A percentile compares a stretch with the other conserved stretches of the same genome.
Evolutionary conservation across 2,113 vertebrate genomes (phyloP).

Genomic region (Dasyprocta punctata): DNA sequence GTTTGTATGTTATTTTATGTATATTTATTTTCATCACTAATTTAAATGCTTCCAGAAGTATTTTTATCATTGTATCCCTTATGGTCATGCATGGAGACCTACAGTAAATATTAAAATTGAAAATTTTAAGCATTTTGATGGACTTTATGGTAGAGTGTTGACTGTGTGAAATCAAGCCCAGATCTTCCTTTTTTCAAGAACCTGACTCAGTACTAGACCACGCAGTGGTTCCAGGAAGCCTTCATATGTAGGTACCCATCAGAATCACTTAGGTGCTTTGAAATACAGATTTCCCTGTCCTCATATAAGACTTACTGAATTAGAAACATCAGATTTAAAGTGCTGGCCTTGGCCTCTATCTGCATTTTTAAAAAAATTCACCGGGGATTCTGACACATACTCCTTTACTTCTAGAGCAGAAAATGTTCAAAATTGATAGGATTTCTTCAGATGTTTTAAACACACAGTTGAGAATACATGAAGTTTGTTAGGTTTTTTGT

Average conservation of each 20-base stretch:
- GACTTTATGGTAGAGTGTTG: not conserved
- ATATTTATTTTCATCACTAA: not conserved
- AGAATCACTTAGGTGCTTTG: not conserved
- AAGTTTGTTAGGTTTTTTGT: not conserved
- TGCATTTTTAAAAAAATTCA: not conserved
- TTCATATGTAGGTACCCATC: not conserved
- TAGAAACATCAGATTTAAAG: slow-evolving; percentile 4
- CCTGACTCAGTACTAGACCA: not conserved
- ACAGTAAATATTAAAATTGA: not conserved
- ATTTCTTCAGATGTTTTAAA: slow-evolving; percentile 6
- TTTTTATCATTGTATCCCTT: not conserved
- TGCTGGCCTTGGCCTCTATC: not conserved
- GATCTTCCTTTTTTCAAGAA: not conserved
- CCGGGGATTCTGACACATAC: not conserved
- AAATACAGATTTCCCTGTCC: not conserved
- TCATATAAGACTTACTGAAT: not conserved
- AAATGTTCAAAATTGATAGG: slow-evolving; percentile 10
- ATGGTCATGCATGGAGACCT: not conserved
- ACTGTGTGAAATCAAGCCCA: not conserved
- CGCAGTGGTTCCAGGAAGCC: not conserved
- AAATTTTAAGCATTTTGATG: not conserved
- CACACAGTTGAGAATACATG: not conserved
- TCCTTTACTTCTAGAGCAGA: not conserved
- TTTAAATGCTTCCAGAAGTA: not conserved
- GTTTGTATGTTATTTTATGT: not conserved